Percentiles rank a stretch among this genome's conserved stretches.
Conservation (phyloP, 2,797 vertebrate genomes). For the Mus minutoides region DNA sequence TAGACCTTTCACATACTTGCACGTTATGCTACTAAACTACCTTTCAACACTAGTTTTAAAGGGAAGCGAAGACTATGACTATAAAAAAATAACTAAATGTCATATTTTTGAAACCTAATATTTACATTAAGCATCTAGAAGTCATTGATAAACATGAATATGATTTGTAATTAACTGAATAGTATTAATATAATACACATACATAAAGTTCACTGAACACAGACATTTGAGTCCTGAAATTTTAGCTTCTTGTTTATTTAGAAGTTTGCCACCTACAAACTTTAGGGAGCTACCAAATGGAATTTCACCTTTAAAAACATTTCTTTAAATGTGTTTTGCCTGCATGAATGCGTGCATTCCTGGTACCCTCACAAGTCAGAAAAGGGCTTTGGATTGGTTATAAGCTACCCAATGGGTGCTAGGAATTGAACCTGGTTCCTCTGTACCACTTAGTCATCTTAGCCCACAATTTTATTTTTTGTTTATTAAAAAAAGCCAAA, state of each 20-base stretch:
- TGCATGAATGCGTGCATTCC: neutral
- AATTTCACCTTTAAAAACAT: neutral
- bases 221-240: neutral
- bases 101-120: neutral
- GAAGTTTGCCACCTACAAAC: slow-evolving; percentile 29
- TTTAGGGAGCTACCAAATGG: slow-evolving; percentile 31
- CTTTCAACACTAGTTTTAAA: neutral
- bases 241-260: slow-evolving; percentile 38
- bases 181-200: slow-evolving; percentile 19
- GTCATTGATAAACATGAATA: neutral
- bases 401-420: neutral
- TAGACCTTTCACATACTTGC: neutral
- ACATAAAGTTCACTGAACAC: slow-evolving; percentile 40
- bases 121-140: slow-evolving; percentile 45
- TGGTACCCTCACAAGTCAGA: neutral
- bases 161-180: neutral
- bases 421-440: neutral
- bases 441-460: neutral
- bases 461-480: neutral
- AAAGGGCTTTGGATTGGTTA: neutral
- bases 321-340: neutral
- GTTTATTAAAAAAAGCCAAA: neutral
- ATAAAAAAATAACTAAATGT: neutral
- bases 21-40: neutral
- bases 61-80: neutral